Conservation (phyloP, 2,888 invertebrate genomes). For the Cabera pusaria region DNA sequence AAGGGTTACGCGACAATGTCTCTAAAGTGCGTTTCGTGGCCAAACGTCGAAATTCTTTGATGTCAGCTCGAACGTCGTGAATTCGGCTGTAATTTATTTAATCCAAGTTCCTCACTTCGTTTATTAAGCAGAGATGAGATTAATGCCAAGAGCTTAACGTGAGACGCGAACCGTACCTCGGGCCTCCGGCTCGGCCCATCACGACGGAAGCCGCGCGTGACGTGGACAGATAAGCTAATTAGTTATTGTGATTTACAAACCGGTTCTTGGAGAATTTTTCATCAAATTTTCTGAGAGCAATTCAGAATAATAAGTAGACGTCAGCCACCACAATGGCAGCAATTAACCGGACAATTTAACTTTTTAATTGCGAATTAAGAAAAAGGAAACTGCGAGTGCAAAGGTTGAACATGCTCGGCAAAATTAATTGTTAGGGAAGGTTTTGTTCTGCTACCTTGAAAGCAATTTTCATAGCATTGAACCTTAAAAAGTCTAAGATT, state of each 20-base stretch:
- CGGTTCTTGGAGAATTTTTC: conserved; percentile 63
- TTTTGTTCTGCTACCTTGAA: conserved; percentile 17
- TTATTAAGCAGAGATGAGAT: conserved; percentile 69
- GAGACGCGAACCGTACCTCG: conserved; percentile 53
- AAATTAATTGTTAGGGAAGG: conserved; percentile 50
- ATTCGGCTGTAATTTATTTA: conserved; percentile 57
- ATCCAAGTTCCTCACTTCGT: conserved; percentile 63
- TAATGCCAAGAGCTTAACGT: conserved; percentile 64
- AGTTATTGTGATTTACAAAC: conserved; percentile 72
- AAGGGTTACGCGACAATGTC: conserved; percentile 2
- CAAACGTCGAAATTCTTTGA: conserved; percentile 14
- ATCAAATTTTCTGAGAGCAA: conserved; percentile 61
- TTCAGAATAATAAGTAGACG: conserved; percentile 69
- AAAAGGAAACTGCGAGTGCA: conserved; percentile 60
- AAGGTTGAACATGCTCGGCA: conserved; percentile 62
- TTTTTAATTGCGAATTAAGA: conserved; percentile 74
- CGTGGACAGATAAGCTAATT: conserved; percentile 77
- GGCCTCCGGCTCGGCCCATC: conserved; percentile 35
- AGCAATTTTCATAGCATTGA: conserved; percentile 5
- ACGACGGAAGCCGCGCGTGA: conserved; percentile 55
- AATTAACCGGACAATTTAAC: conserved; percentile 80
- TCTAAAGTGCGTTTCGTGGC: conserved; percentile 6
- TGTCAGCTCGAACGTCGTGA: conserved; percentile 38
- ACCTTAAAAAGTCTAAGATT: too few species aligned
- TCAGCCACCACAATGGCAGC: conserved; percentile 71